These are phyloP conservation scores for Calonectris borealis DNA, from an alignment of 2,113 vertebrate species.

Conservation along the genomic window DNA sequence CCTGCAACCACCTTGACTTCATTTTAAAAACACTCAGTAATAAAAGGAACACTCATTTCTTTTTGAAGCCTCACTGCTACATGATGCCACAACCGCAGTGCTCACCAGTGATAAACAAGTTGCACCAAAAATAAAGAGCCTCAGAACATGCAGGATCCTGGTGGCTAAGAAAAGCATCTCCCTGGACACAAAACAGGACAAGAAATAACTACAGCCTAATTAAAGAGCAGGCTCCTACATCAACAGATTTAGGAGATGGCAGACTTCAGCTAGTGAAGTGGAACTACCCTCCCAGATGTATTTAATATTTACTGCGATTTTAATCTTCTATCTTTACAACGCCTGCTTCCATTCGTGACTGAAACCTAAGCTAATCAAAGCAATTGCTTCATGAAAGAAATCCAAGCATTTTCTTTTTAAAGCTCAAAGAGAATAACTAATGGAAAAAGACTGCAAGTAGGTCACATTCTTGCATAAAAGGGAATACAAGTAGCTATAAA, in stretches of 20 bases:
- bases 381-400: background rate
- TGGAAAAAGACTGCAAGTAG: constrained; percentile 46
- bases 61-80: background rate
- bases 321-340: background rate
- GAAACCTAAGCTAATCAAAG: constrained; percentile 31
- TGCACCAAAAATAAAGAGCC: background rate
- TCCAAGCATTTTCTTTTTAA: background rate
- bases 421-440: constrained; percentile 47
- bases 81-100: background rate
- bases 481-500: constrained; percentile 37
- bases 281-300: background rate
- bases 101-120: background rate
- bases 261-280: background rate
- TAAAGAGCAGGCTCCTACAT: background rate
- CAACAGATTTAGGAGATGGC: background rate
- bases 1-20: background rate
- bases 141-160: background rate
- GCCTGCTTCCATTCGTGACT: background rate
- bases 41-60: background rate
- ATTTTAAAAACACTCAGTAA: background rate
- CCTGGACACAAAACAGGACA: background rate
- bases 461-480: constrained; percentile 47
- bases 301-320: background rate
- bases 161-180: background rate
- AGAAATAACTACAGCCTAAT: background rate